These are phyloP conservation scores for Phyllotreta cruciferae DNA, from an alignment of 2,888 invertebrate species.

Conservation along the genomic window DNA sequence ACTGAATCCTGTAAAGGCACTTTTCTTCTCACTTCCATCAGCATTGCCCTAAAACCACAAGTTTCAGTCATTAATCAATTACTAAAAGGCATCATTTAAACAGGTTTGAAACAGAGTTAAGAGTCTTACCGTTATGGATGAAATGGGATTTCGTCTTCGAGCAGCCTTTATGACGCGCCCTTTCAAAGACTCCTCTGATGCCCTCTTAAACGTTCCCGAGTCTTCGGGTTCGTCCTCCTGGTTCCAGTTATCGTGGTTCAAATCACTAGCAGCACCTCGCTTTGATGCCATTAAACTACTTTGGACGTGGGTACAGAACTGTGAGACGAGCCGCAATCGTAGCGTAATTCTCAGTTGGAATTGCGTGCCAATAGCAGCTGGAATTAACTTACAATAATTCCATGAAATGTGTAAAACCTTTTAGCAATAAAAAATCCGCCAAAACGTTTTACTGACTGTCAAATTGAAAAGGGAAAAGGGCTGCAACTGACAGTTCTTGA, in stretches of 20 bases:
- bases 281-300: slow-evolving; percentile 70
- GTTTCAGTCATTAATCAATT: too few species aligned
- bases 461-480: slow-evolving; percentile 21
- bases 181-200: slow-evolving; percentile 74
- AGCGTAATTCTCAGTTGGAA: slow-evolving; percentile 1
- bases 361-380: too few species aligned
- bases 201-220: slow-evolving; percentile 73
- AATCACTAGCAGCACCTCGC: slow-evolving; percentile 74
- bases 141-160: slow-evolving; percentile 66
- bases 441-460: slow-evolving; percentile 23
- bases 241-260: slow-evolving; percentile 89
- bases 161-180: slow-evolving; percentile 82
- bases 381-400: not conserved
- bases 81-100: slow-evolving; percentile 12
- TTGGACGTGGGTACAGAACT: slow-evolving; percentile 6
- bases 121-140: slow-evolving; percentile 43
- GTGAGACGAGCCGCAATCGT: not conserved
- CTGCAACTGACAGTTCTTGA: not conserved
- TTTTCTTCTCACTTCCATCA: slow-evolving; percentile 60
- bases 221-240: slow-evolving; percentile 78
- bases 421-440: slow-evolving; percentile 30
- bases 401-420: slow-evolving; percentile 20
- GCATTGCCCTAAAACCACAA: slow-evolving; percentile 26
- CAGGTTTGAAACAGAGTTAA: not conserved
- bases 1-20: slow-evolving; percentile 74